phyloP scores from a whole-genome alignment of 2,797 vertebrate species.

The Melanotaenia parkinsoni region DNA sequence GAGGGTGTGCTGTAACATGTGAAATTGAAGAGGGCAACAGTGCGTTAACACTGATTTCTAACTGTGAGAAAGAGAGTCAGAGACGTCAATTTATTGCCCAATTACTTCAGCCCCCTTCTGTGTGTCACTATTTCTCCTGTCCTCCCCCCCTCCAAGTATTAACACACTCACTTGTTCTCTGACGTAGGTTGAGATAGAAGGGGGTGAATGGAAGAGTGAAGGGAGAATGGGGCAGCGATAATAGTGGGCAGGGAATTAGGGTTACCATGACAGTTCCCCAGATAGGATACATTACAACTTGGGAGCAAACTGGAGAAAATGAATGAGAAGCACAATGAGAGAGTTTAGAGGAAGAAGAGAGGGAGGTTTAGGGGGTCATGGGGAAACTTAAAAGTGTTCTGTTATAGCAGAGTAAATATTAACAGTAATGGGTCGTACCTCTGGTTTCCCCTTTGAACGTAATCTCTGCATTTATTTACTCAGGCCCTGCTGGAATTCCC shows the following conservation, averaged over 20 bases:
- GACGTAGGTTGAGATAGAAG: conserved; percentile 73
- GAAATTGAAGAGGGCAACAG: conserved; percentile 43
- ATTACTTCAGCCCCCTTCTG: conserved; percentile 69
- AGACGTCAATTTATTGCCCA: conserved; percentile 83
- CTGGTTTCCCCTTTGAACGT: conserved; percentile 65
- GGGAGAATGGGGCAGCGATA: conserved; percentile 18
- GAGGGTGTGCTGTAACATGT: conserved; percentile 41
- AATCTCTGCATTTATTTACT: conserved; percentile 69
- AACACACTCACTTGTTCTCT: conserved; percentile 81
- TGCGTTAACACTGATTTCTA: conserved; percentile 49
- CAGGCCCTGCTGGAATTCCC: conserved; percentile 78
- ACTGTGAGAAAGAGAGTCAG: conserved; percentile 65
- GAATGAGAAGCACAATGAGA: conserved; percentile 51
- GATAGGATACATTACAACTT: conserved; percentile 52
- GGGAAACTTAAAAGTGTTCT: conserved; percentile 73
- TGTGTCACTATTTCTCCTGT: conserved; percentile 75
- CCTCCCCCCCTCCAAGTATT: conserved; percentile 53
- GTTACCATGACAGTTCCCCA: conserved; percentile 65
- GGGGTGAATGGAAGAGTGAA: conserved; percentile 34
- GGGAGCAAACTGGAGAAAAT: conserved; percentile 42
- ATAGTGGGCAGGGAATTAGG: conserved; percentile 31
- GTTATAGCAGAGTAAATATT: conserved; percentile 81
- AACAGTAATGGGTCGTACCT: conserved; percentile 68
- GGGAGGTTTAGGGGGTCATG: conserved; percentile 44
- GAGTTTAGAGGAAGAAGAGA: conserved; percentile 50